phyloP scores from a whole-genome alignment of 2,113 vertebrate genomes.

The Vulpes lagopus region DNA sequence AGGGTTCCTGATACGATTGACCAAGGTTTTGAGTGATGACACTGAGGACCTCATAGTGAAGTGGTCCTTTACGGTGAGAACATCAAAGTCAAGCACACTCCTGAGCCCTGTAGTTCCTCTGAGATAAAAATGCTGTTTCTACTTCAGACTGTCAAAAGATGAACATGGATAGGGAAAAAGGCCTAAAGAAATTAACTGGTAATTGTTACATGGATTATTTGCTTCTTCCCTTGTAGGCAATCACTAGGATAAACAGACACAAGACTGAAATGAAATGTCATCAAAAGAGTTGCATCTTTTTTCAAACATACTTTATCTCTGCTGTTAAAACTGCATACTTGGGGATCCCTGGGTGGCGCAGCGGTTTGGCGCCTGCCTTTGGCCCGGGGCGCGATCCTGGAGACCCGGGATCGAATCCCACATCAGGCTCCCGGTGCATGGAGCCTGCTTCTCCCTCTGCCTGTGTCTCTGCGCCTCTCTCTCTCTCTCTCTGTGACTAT shows the following conservation, averaged over 20 bases:
- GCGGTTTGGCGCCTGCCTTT: too few relatives aligned
- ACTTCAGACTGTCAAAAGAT: neutral
- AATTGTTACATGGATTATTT: neutral
- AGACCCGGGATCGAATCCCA: too few relatives aligned
- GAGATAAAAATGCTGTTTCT: slow-evolving; percentile 26
- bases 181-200: neutral
- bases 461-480: too few relatives aligned
- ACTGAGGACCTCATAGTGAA: neutral
- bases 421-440: too few relatives aligned
- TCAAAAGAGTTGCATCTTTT: neutral
- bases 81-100: neutral
- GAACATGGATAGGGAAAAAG: neutral
- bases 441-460: too few relatives aligned
- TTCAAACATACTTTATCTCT: neutral
- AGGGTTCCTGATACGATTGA: neutral
- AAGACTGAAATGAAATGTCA: slow-evolving; percentile 41
- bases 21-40: slow-evolving; percentile 19
- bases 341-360: too few relatives aligned
- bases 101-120: neutral
- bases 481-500: too few relatives aligned
- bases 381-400: too few relatives aligned
- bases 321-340: neutral
- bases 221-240: neutral
- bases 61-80: neutral
- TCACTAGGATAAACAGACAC: neutral